phyloP scores from a whole-genome alignment of 37 sponge, comb jelly and placozoan species.

The Aplysina aerophoba region DNA sequence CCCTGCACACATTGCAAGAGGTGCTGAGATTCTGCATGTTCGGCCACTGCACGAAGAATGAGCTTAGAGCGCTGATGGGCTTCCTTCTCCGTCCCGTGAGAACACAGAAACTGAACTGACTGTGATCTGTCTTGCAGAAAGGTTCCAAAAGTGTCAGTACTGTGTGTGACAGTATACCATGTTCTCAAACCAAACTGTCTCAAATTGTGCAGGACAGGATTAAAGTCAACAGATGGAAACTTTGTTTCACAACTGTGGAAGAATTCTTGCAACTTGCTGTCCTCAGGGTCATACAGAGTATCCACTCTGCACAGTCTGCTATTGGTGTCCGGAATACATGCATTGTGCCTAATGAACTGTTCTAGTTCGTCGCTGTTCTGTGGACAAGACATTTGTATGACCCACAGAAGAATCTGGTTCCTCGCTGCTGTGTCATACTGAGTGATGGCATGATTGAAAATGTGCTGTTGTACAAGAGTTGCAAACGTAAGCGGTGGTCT shows the following conservation, averaged over 20 bases:
- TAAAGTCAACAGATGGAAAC: conserved; percentile 43
- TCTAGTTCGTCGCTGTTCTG: not conserved
- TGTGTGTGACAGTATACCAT: conserved; percentile 33
- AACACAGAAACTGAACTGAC: conserved; percentile 9
- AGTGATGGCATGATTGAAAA: conserved; percentile 35
- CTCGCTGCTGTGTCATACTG: conserved; percentile 1
- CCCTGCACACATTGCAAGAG: conserved; percentile 1
- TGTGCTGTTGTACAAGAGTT: not conserved
- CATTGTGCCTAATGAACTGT: not conserved
- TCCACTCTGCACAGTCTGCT: not conserved
- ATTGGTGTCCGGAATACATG: not conserved
- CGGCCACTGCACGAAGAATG: not conserved
- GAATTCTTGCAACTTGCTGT: conserved; percentile 28
- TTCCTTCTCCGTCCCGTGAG: not conserved
- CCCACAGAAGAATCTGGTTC: conserved; percentile 45
- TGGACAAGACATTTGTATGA: conserved; percentile 27
- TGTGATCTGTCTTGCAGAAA: conserved; percentile 34
- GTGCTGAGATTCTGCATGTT: not conserved
- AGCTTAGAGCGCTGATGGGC: conserved; percentile 7
- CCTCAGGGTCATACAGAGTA: conserved; percentile 48
- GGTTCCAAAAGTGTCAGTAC: not conserved
- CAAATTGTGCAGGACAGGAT: conserved; percentile 1
- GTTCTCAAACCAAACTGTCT: conserved; percentile 41
- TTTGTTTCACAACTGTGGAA: conserved; percentile 28
- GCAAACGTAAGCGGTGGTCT: not conserved